Conservation (phyloP, 2,797 vertebrate genomes). For the Thaleichthys pacificus region DNA sequence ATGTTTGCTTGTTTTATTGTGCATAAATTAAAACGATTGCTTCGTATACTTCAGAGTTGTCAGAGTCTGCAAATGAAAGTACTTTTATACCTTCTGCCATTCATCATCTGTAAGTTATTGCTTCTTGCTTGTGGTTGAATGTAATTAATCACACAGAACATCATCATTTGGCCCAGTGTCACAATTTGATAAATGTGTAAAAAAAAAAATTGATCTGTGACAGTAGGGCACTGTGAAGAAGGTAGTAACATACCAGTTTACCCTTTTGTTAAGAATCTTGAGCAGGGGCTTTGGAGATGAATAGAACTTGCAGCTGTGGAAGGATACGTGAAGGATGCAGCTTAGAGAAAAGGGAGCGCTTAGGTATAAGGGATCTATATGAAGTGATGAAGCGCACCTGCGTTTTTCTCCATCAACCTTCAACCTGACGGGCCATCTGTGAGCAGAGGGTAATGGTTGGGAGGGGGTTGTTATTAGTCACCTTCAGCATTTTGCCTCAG, state of each 20-base stretch:
- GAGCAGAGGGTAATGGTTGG: conserved; percentile 69
- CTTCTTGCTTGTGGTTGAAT: too few relatives aligned
- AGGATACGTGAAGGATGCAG: conserved; percentile 71
- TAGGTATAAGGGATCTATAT: conserved; percentile 62
- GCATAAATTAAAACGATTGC: conserved; percentile 79
- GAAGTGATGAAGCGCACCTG: conserved; percentile 60
- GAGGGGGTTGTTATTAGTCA: conserved; percentile 61
- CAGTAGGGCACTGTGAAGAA: conserved; percentile 16
- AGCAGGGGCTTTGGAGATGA: conserved; percentile 49
- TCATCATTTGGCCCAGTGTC: too few relatives aligned
- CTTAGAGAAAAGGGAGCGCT: conserved; percentile 32
- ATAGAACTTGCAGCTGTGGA: conserved; percentile 46
- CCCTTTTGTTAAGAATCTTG: conserved; percentile 49
- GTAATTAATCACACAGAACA: too few relatives aligned
- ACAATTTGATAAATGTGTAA: too few relatives aligned
- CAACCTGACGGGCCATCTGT: conserved; percentile 71
- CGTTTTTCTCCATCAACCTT: conserved; percentile 74
- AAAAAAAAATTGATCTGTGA: background rate
- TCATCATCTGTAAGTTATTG: background rate
- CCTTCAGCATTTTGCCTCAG: conserved; percentile 25
- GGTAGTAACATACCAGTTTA: conserved; percentile 28
- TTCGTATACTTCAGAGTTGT: conserved; percentile 68
- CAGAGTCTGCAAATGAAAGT: conserved; percentile 26
- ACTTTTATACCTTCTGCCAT: background rate
- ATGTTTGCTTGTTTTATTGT: conserved; percentile 80